These are phyloP conservation scores for Camarhynchus parvulus DNA, from an alignment of 2,113 vertebrate genomes.

Conservation along the genomic window DNA sequence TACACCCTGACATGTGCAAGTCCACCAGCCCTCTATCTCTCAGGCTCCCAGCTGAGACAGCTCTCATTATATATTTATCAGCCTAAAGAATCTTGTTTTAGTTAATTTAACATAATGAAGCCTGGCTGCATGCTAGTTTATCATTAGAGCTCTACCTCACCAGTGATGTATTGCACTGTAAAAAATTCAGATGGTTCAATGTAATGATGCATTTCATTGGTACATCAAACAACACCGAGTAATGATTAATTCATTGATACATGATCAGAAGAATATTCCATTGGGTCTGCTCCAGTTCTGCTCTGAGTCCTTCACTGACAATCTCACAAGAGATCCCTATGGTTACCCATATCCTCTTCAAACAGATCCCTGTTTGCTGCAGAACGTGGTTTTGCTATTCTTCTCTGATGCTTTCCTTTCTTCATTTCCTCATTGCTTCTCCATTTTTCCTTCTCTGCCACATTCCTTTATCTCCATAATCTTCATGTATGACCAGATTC, in stretches of 20 bases:
- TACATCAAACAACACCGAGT: not conserved
- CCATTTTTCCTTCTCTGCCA: not conserved
- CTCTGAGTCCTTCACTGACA: not conserved
- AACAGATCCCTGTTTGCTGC: not conserved
- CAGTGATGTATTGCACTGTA: not conserved
- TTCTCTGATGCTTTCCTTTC: not conserved
- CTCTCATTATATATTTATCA: slow-evolving; percentile 19
- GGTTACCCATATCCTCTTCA: not conserved
- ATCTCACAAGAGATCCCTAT: not conserved
- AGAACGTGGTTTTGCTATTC: not conserved
- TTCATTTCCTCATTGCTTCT: not conserved
- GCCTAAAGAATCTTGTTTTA: slow-evolving; percentile 12
- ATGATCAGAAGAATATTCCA: not conserved
- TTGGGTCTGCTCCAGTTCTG: not conserved
- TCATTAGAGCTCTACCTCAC: not conserved
- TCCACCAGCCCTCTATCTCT: not conserved
- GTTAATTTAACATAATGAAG: slow-evolving; percentile 43
- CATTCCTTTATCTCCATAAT: not conserved
- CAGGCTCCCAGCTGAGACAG: not conserved
- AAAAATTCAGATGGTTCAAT: slow-evolving; percentile 10
- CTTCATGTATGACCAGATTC: not conserved
- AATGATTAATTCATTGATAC: slow-evolving; percentile 12
- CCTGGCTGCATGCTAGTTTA: not conserved
- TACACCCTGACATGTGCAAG: not conserved
- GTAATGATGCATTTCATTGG: slow-evolving; percentile 12